Base-by-base conservation (phyloP, 1,140 invertebrate genomes). In the Drosophila equinoxialis region DNA sequence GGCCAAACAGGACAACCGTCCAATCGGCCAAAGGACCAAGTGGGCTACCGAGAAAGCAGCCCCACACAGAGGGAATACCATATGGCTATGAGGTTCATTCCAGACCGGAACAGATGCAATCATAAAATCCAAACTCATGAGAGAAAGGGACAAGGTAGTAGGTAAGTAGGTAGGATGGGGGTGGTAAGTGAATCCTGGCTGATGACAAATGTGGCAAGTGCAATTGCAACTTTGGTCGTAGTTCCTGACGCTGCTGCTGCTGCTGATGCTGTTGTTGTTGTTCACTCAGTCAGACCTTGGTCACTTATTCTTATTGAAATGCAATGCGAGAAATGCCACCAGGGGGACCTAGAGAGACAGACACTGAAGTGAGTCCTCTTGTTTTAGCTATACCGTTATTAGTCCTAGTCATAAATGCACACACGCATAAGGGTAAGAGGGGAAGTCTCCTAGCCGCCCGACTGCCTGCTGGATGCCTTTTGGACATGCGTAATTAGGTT, bases 401-500 rank as follows among this genome's bases (percentile, higher is more conserved):
- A 79, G 39, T 35, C 20, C 60, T 58, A 26, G 60, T 71, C 67
- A 79, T 79, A 79, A 81, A 80, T 81, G 73, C 65, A 74, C 54
- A 57, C 39, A 57, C 48, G 42, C 39, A 64, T 23, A 37, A 30
- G 30, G 30, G 6, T 30, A 6, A 37, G 35, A 37, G 10, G 35
- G 3, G 35, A 10, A 6, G 8, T 51, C 8, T 51, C 8, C 17
- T 23, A 11, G 45, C 17, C 23, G 45, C 17, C 17, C 20, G 45
- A 6, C 17, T 61, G n/a, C 13, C 37, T 42, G 42, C 45, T 61
- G n/a, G 6, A 13, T 42, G 51, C 71, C 82, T 71, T 69, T 73
- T 74, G 79, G 77, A 87, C 83, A 87, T 83, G 76, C 77, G 84
- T 87, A 87, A 89, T 87, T 87, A 87, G 83, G 84, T 87, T 87